Evolutionary conservation across 2,888 invertebrate genomes (phyloP).

Genomic region (Argyresthia albistria): DNA sequence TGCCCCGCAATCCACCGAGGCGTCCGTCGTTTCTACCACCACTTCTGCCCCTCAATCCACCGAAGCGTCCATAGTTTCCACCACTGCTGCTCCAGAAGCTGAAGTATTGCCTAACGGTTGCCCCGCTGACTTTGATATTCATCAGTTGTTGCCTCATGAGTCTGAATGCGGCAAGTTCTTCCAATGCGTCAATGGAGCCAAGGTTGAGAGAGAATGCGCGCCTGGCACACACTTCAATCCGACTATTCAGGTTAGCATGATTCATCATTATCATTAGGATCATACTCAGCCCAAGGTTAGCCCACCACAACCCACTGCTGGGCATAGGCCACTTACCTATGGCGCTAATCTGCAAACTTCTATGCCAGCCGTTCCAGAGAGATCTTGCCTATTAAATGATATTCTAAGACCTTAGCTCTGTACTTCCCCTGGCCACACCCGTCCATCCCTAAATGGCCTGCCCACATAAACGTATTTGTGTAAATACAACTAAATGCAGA

Average conservation of each 20-base stretch:
- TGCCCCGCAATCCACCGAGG: neutral
- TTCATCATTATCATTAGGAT: no score
- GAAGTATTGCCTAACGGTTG: slow-evolving; percentile 1
- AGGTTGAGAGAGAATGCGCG: slow-evolving; percentile 3
- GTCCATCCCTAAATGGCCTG: no score
- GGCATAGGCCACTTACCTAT: no score
- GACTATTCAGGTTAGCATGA: slow-evolving; percentile 15
- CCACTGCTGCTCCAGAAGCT: neutral
- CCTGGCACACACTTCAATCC: slow-evolving; percentile 21
- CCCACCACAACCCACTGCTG: no score
- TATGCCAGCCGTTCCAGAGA: no score
- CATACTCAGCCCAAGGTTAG: no score
- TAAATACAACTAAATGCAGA: neutral
- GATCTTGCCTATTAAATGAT: no score
- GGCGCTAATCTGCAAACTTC: no score
- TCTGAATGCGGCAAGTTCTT: slow-evolving; percentile 26
- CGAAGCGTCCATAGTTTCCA: neutral
- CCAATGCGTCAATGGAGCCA: slow-evolving; percentile 17
- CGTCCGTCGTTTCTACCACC: neutral
- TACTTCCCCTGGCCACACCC: no score
- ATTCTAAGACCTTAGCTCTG: no score
- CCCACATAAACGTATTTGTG: no score
- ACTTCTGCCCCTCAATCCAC: neutral
- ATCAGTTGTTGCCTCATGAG: slow-evolving; percentile 24
- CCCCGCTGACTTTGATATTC: slow-evolving; percentile 4